Percentiles rank a stretch among this genome's conserved stretches.
phyloP scores from a whole-genome alignment of 2,888 invertebrate genomes.

The Caenorhabditis sp. region DNA sequence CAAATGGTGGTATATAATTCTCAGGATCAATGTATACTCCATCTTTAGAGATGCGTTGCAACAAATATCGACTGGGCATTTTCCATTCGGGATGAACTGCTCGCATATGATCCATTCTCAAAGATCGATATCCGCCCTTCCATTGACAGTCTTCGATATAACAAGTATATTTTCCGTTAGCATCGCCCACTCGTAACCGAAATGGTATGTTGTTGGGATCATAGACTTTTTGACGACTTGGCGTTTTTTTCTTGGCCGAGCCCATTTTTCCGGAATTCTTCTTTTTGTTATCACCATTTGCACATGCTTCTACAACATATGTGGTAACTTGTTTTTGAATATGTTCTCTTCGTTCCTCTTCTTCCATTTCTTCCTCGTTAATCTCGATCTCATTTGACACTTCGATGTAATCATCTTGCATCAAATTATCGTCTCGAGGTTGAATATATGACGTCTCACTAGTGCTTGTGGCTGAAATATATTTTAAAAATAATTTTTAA shows the following conservation, averaged over 20 bases:
- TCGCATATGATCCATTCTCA: conserved; percentile 53
- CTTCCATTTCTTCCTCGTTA: conserved; percentile 1
- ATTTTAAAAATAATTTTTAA: not conserved
- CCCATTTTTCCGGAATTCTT: not conserved
- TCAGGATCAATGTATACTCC: conserved; percentile 29
- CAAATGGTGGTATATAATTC: conserved; percentile 26
- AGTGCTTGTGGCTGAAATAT: not conserved
- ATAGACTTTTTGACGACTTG: not conserved
- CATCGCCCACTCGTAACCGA: conserved; percentile 19
- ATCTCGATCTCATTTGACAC: conserved; percentile 15
- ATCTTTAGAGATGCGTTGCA: conserved; percentile 41
- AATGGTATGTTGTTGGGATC: not conserved
- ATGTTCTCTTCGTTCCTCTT: not conserved
- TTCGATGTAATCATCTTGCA: not conserved
- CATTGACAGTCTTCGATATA: conserved; percentile 44
- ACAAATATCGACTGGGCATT: conserved; percentile 38
- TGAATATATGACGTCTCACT: no score
- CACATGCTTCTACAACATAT: not conserved
- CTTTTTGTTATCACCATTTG: conserved; percentile 6
- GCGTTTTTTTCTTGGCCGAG: not conserved
- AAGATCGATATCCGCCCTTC: conserved; percentile 48
- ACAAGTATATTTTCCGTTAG: conserved; percentile 50
- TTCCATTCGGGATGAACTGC: conserved; percentile 48
- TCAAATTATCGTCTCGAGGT: not conserved
- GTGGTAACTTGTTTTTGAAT: not conserved